Evolutionary conservation across 2,888 invertebrate species (phyloP).

Genomic region (Epiblema foenella): DNA sequence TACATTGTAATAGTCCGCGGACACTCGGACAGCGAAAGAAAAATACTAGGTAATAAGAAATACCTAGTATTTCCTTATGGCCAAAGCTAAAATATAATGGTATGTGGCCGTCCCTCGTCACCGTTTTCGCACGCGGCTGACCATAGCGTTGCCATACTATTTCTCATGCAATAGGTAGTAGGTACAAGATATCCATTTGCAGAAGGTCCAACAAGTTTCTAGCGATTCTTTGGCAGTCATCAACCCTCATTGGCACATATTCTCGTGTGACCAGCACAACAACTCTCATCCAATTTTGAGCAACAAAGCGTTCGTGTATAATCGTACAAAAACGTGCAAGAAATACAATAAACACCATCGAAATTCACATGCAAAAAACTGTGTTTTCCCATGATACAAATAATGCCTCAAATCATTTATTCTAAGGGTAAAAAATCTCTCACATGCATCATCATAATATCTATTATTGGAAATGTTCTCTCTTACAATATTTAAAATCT

Average conservation of each 20-base stretch:
- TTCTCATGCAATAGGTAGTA: no score
- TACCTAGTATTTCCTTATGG: no score
- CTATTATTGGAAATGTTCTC: constrained; percentile 32
- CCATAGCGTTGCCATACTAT: no score
- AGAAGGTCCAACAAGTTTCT: not conserved
- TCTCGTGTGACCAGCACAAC: constrained; percentile 71
- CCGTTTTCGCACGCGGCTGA: no score
- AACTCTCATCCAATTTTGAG: constrained; percentile 54
- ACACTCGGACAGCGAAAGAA: no score
- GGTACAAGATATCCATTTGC: no score
- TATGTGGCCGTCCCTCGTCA: no score
- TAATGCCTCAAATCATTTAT: constrained; percentile 20
- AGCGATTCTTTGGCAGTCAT: constrained; percentile 12
- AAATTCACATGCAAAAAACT: constrained; percentile 42
- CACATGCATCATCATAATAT: constrained; percentile 25
- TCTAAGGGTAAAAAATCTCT: constrained; percentile 31
- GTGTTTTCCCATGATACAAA: constrained; percentile 24
- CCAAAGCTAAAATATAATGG: no score
- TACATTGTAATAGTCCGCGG: no score
- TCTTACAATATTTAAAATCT: constrained; percentile 19
- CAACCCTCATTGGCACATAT: constrained; percentile 63
- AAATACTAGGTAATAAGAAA: no score
- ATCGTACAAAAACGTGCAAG: constrained; percentile 44
- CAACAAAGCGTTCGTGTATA: constrained; percentile 49
- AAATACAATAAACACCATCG: constrained; percentile 41